These are phyloP conservation scores for Temnothorax unifasciatus DNA, from an alignment of 2,888 invertebrate species.

Conservation along the genomic window DNA sequence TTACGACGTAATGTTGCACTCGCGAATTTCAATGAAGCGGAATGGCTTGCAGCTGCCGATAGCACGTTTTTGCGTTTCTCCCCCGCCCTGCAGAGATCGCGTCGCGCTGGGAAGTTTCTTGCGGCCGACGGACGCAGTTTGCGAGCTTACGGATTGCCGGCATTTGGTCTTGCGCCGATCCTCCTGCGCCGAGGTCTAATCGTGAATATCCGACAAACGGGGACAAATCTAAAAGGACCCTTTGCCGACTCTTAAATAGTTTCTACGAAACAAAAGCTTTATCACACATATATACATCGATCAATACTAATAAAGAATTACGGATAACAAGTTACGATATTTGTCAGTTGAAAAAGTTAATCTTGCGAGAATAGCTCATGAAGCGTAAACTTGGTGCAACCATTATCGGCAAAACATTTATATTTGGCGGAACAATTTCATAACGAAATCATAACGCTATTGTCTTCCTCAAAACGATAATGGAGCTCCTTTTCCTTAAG, in stretches of 20 bases:
- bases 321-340: background rate
- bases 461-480: background rate
- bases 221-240: background rate
- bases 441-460: background rate
- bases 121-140: slow-evolving; percentile 37
- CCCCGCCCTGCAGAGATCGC: slow-evolving; percentile 31
- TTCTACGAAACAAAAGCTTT: background rate
- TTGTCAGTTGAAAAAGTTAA: background rate
- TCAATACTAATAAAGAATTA: background rate
- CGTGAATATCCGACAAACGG: background rate
- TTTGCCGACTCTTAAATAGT: background rate
- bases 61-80: slow-evolving; percentile 46
- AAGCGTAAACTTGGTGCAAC: background rate
- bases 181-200: background rate
- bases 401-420: background rate
- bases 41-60: slow-evolving; percentile 53
- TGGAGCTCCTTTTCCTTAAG: background rate
- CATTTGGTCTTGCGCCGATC: slow-evolving; percentile 9
- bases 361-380: background rate
- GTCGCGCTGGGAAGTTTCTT: slow-evolving; percentile 41
- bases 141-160: slow-evolving; percentile 47
- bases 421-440: background rate
- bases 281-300: background rate
- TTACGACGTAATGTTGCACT: slow-evolving; percentile 52
- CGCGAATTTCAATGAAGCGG: slow-evolving; percentile 66